A percentile compares a stretch with the other conserved stretches of the same genome.
Conservation (phyloP, 2,113 vertebrate genomes). For the Rattus norvegicus region DNA sequence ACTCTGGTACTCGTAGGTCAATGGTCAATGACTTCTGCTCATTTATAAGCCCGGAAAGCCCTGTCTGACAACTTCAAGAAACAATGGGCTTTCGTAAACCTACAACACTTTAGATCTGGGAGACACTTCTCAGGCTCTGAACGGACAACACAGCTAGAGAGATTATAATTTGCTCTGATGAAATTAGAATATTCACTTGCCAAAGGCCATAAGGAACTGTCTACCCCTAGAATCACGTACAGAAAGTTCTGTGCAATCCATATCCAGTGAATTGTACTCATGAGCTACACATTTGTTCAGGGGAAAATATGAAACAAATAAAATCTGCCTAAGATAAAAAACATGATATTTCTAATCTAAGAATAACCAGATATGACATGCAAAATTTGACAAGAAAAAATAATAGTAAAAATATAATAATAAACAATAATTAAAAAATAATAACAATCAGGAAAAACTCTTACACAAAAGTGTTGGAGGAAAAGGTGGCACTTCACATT, state of each 20-base stretch:
- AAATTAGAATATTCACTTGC: neutral
- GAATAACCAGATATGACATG: neutral
- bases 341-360: neutral
- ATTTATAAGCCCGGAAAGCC: neutral
- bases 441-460: neutral
- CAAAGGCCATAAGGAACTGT: neutral
- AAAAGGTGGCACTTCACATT: neutral
- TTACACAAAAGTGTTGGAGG: neutral
- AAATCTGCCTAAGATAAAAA: neutral
- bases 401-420: no score
- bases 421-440: no score
- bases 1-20: neutral
- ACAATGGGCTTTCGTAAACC: neutral
- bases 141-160: neutral
- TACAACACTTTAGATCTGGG: neutral
- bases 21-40: neutral
- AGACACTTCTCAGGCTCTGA: neutral
- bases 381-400: slow-evolving; percentile 14
- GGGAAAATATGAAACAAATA: neutral
- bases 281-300: neutral
- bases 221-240: neutral
- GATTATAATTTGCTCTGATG: neutral
- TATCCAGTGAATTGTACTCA: neutral
- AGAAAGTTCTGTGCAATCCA: neutral
- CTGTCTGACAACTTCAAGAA: neutral